A percentile compares a stretch with the other conserved stretches of the same genome.
These are phyloP conservation scores for Pipistrellus pygmaeus DNA, from an alignment of 2,797 vertebrate species.

Conservation along the genomic window DNA sequence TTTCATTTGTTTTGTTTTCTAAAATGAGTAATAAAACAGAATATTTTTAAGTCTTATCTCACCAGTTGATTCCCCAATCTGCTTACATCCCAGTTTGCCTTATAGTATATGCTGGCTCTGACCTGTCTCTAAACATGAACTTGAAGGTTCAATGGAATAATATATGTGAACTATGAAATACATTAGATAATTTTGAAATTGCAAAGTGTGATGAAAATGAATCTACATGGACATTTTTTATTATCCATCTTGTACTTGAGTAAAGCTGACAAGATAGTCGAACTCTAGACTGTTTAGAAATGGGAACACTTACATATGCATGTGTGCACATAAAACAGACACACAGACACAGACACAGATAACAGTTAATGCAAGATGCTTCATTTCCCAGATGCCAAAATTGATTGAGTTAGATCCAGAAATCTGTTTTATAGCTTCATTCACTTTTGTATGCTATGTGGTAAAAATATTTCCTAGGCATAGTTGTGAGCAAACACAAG, in stretches of 20 bases:
- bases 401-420: background rate
- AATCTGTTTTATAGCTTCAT: background rate
- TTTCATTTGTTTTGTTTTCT: background rate
- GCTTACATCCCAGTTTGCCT: background rate
- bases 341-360: background rate
- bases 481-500: background rate
- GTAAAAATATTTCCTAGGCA: background rate
- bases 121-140: background rate
- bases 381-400: background rate
- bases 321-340: background rate
- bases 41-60: background rate
- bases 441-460: background rate
- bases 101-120: background rate
- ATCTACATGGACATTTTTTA: background rate
- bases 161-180: background rate
- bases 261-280: background rate
- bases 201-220: background rate
- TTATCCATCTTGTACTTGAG: background rate
- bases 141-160: background rate
- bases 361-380: background rate
- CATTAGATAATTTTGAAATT: background rate
- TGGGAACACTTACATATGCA: background rate
- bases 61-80: background rate
- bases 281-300: conserved; percentile 4
- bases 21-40: background rate